Conservation (phyloP, 2,797 vertebrate genomes). For the Pangasius mekongensis region DNA sequence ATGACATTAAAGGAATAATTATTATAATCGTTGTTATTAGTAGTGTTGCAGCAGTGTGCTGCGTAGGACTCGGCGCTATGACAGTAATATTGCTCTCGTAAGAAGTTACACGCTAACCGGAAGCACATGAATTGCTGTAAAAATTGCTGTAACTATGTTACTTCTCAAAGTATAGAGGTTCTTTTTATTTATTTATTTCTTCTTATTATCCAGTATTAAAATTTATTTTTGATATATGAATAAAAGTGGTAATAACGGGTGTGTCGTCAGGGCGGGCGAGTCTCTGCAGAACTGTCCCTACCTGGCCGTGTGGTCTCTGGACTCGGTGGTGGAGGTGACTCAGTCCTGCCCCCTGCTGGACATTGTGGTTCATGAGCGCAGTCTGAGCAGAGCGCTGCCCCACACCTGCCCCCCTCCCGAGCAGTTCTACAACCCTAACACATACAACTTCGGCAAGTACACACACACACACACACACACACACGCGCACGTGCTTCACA, state of each 20-base stretch:
- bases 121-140: background rate
- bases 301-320: constrained; percentile 92
- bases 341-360: constrained; percentile 83
- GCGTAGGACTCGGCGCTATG: background rate
- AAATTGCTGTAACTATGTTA: background rate
- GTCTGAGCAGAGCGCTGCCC: constrained; percentile 86
- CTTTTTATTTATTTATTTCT: too few species aligned
- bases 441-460: constrained; percentile 90
- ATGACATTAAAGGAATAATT: background rate
- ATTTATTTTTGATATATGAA: too few species aligned
- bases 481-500: background rate
- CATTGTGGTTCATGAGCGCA: constrained; percentile 87
- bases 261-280: constrained; percentile 82
- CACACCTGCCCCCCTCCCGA: constrained; percentile 90
- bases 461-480: background rate
- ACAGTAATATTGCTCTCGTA: background rate
- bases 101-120: background rate
- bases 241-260: background rate
- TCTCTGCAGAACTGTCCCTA: constrained; percentile 90
- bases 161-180: too few species aligned
- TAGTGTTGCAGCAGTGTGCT: background rate
- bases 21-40: too few species aligned
- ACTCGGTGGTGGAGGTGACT: constrained; percentile 80
- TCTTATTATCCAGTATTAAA: too few species aligned
- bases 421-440: constrained; percentile 92